Conservation (phyloP, 2,113 vertebrate species). For the Perognathus longimembris region DNA sequence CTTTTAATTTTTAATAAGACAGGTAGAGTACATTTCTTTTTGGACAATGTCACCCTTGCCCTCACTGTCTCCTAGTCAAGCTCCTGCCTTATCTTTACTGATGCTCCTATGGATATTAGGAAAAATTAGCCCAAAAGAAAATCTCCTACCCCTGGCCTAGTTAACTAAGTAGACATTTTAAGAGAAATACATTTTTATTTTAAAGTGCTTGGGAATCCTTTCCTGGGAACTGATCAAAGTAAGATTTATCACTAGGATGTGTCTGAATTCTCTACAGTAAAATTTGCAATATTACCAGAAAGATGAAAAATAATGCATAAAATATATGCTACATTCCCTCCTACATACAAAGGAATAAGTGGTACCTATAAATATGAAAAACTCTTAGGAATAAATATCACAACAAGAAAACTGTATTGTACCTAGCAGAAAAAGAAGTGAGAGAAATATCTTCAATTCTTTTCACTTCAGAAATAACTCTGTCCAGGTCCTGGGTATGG, state of each 20-base stretch:
- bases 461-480: slow-evolving; percentile 86
- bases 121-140: background rate
- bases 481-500: slow-evolving; percentile 82
- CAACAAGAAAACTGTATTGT: slow-evolving; percentile 48
- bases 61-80: background rate
- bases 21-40: too few species aligned
- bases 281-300: background rate
- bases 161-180: background rate
- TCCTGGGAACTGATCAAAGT: background rate
- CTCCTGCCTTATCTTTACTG: background rate
- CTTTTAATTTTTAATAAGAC: too few species aligned
- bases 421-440: slow-evolving; percentile 88
- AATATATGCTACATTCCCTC: background rate
- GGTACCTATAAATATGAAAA: background rate
- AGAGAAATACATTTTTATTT: background rate
- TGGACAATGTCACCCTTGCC: too few species aligned
- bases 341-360: too few species aligned
- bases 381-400: background rate
- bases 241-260: background rate
- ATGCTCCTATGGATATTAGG: background rate
- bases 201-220: background rate
- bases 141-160: slow-evolving; percentile 15
- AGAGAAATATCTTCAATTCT: slow-evolving; percentile 83
- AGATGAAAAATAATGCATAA: background rate
- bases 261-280: background rate